Evolutionary conservation across 2,113 vertebrate genomes (phyloP).

Genomic region (Charadrius vociferus): DNA sequence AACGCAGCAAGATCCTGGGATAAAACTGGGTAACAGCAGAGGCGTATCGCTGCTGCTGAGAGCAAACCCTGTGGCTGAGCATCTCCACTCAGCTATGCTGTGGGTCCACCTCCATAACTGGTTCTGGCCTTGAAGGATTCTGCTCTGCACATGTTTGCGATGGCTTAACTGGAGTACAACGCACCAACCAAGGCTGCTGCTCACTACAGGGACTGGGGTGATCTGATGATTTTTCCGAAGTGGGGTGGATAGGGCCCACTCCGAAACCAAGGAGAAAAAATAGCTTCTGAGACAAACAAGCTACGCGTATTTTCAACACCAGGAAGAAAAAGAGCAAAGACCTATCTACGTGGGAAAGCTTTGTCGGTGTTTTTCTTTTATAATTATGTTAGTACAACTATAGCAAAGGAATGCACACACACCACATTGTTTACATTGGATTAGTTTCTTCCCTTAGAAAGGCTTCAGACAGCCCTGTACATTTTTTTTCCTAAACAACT

Average conservation of each 20-base stretch:
- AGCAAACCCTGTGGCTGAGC: background rate
- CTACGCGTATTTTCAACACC: background rate
- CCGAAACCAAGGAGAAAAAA: background rate
- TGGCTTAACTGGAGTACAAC: background rate
- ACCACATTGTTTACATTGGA: slow-evolving; percentile 17
- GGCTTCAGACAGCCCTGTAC: background rate
- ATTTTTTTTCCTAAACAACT: background rate
- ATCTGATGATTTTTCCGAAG: background rate
- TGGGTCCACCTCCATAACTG: background rate
- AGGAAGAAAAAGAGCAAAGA: background rate
- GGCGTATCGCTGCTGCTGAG: background rate
- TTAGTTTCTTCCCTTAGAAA: background rate
- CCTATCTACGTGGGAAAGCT: background rate
- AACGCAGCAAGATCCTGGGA: background rate
- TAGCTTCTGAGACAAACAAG: slow-evolving; percentile 3
- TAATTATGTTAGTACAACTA: background rate
- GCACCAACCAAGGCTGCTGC: background rate
- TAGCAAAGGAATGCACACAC: slow-evolving; percentile 3
- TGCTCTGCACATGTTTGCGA: background rate
- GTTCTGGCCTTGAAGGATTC: background rate
- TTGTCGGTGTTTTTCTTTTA: background rate
- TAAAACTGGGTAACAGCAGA: background rate
- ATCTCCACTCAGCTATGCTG: background rate
- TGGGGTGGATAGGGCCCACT: background rate
- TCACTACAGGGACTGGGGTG: background rate